phyloP scores from a whole-genome alignment of 1,140 invertebrate genomes.

The Drosophila takahashii region DNA sequence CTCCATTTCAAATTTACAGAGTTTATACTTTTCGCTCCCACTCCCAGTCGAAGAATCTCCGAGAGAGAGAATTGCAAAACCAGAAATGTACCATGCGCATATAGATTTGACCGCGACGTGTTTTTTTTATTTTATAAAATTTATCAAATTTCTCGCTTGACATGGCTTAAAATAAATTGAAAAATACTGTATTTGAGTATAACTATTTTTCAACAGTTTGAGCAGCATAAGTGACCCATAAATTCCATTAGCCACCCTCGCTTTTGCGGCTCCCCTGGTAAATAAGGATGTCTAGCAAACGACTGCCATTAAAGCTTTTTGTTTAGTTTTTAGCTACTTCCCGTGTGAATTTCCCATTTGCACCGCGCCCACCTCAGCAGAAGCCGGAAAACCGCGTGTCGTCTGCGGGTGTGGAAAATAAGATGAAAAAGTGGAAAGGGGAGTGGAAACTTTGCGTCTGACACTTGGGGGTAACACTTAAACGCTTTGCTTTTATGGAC shows the following conservation, averaged over 20 bases:
- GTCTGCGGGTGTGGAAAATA: slow-evolving; percentile 28
- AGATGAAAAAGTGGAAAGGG: slow-evolving; percentile 2
- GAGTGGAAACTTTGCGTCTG: slow-evolving; percentile 29
- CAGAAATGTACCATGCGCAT: too few relatives aligned
- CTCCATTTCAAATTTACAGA: too few relatives aligned
- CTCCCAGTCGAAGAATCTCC: too few relatives aligned
- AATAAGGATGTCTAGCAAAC: slow-evolving; percentile 51
- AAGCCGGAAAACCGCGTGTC: slow-evolving; percentile 62
- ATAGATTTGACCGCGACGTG: too few relatives aligned
- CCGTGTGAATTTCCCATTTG: slow-evolving; percentile 28
- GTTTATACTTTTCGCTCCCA: too few relatives aligned
- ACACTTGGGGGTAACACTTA: slow-evolving; percentile 30
- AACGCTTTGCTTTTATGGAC: slow-evolving; percentile 60
- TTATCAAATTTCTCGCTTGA: too few relatives aligned
- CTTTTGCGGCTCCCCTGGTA: not conserved
- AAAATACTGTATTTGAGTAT: too few relatives aligned
- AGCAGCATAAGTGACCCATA: not conserved
- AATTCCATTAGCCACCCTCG: slow-evolving; percentile 13
- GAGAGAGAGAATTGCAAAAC: too few relatives aligned
- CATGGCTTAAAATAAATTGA: too few relatives aligned
- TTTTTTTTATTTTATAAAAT: too few relatives aligned
- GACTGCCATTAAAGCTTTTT: slow-evolving; percentile 50
- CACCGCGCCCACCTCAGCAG: not conserved
- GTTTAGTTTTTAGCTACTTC: slow-evolving; percentile 58
- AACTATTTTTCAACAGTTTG: not conserved